Conservation (phyloP, 2,888 invertebrate genomes). For the Heteromyza rotundicornis region DNA sequence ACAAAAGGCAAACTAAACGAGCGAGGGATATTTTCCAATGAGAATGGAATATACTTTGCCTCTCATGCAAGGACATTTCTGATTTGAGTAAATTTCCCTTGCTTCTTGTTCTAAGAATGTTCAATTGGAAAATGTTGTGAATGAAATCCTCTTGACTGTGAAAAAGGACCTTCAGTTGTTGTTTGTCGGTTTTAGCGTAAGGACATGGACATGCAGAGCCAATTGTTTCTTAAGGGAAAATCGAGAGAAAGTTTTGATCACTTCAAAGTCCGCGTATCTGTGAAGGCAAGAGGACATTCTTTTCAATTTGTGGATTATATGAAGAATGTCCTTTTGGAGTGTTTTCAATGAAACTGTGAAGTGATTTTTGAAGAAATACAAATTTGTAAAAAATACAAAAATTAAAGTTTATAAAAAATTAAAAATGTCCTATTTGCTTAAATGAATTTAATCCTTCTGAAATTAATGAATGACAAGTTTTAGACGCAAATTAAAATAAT, state of each 20-base stretch:
- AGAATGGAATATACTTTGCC: neutral
- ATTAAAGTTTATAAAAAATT: too few species aligned
- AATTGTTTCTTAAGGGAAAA: too few species aligned
- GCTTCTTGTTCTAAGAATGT: constrained; percentile 8
- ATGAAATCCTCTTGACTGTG: constrained; percentile 7
- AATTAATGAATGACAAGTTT: too few species aligned
- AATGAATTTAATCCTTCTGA: too few species aligned
- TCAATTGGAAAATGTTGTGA: neutral
- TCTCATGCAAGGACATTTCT: too few species aligned
- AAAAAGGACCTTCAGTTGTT: constrained; percentile 35
- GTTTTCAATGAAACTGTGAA: constrained; percentile 2
- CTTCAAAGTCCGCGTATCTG: constrained; percentile 19
- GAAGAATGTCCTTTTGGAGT: neutral
- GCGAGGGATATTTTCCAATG: constrained; percentile 1
- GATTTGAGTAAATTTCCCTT: constrained; percentile 34
- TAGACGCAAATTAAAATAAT: too few species aligned
- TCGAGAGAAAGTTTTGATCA: too few species aligned
- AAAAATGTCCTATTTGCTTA: too few species aligned
- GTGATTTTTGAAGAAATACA: constrained; percentile 5
- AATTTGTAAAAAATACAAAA: too few species aligned
- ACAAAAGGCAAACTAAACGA: neutral
- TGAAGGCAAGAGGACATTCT: constrained; percentile 35
- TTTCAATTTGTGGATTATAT: constrained; percentile 29
- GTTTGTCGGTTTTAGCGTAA: constrained; percentile 26
- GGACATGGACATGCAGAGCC: too few species aligned